A percentile compares a stretch with the other conserved stretches of the same genome.
phyloP scores from a whole-genome alignment of 2,888 invertebrate genomes.

The Machimus rusticus region DNA sequence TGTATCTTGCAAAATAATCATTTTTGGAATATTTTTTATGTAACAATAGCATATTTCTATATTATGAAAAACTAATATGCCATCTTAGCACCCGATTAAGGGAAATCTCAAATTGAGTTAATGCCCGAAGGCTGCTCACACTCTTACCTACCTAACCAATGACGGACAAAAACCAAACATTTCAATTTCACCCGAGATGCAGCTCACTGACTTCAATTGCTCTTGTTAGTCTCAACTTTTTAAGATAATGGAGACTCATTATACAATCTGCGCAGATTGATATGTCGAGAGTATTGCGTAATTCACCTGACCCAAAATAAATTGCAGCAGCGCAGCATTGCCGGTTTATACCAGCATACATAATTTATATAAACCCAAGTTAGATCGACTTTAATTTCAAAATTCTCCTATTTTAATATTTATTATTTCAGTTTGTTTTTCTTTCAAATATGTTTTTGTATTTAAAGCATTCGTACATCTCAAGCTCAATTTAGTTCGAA shows the following conservation, averaged over 20 bases:
- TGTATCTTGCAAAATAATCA: no score
- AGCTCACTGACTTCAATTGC: not conserved
- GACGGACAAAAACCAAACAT: not conserved
- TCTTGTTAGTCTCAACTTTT: constrained; percentile 1
- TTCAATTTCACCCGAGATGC: not conserved
- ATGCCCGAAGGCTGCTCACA: not conserved
- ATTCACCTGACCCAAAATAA: constrained; percentile 1
- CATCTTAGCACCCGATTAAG: no score
- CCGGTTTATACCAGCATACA: not conserved
- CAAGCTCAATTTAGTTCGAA: not conserved
- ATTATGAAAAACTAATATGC: no score
- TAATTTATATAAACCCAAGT: not conserved
- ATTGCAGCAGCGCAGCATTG: not conserved
- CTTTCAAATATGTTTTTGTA: not conserved
- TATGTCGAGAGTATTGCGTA: not conserved
- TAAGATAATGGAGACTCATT: not conserved
- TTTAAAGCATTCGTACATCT: no score
- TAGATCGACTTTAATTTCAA: not conserved
- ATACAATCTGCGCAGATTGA: constrained; percentile 8
- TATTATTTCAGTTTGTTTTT: not conserved
- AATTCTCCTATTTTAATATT: not conserved
- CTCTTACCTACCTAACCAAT: not conserved
- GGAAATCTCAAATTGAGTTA: not conserved
- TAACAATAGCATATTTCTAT: no score
- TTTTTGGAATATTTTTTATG: no score